phyloP scores from a whole-genome alignment of 2,888 invertebrate genomes.

The Allophyes oxyacanthae region DNA sequence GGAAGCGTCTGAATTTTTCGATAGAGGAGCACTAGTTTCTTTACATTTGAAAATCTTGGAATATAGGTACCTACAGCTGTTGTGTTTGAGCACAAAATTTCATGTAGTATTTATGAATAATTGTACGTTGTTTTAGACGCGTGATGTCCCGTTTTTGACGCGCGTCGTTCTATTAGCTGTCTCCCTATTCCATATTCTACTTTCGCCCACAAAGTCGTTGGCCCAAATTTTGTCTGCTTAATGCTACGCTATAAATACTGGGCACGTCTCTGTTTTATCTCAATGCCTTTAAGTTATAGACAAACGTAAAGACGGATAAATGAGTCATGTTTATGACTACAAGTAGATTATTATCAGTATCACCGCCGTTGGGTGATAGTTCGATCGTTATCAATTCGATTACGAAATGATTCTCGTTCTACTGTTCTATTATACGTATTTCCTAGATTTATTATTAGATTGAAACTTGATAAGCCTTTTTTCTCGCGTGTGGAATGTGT shows the following conservation, averaged over 20 bases:
- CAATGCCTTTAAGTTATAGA: conserved; percentile 49
- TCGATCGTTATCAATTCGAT: conserved; percentile 31
- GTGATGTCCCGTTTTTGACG: conserved; percentile 27
- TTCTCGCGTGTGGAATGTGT: conserved; percentile 14
- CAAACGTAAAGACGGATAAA: conserved; percentile 19
- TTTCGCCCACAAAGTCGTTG: conserved; percentile 69
- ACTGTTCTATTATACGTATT: no score
- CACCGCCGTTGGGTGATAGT: conserved; percentile 1
- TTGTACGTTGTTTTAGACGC: conserved; percentile 9
- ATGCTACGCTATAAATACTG: conserved; percentile 72
- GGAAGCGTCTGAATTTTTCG: conserved; percentile 14
- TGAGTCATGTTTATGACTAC: conserved; percentile 38
- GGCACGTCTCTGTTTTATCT: conserved; percentile 64
- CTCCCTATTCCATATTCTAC: conserved; percentile 51
- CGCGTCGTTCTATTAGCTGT: conserved; percentile 47
- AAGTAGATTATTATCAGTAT: conserved; percentile 31
- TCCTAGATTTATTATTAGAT: conserved; percentile 39
- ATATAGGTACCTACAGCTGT: not conserved
- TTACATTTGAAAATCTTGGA: not conserved
- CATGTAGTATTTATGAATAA: conserved; percentile 1
- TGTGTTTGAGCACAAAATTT: not conserved
- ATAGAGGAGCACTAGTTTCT: not conserved
- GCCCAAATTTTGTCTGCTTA: conserved; percentile 68
- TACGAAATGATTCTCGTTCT: conserved; percentile 6
- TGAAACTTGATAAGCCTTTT: conserved; percentile 29